Conservation (phyloP, 2,113 vertebrate genomes). For the Hepsetus odoe region DNA sequence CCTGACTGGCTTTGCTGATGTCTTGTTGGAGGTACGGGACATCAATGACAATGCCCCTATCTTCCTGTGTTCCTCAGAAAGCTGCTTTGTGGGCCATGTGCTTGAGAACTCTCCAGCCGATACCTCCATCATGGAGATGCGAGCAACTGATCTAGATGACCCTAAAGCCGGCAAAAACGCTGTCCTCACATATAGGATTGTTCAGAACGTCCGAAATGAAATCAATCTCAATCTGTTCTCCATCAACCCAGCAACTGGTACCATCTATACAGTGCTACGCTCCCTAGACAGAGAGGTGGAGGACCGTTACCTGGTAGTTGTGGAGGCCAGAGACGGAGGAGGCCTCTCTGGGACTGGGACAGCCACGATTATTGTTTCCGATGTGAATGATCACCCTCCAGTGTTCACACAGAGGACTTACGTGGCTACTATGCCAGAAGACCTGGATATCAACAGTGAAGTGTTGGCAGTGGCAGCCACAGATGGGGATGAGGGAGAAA, state of each 20-base stretch:
- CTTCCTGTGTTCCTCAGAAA: slow-evolving; percentile 80
- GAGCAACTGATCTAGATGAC: slow-evolving; percentile 84
- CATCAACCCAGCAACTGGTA: slow-evolving; percentile 80
- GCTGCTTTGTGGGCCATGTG: slow-evolving; percentile 80
- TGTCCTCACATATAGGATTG: slow-evolving; percentile 82
- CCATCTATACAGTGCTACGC: slow-evolving; percentile 80
- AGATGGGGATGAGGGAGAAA: slow-evolving; percentile 84
- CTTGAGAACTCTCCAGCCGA: slow-evolving; percentile 84
- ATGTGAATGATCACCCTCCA: slow-evolving; percentile 87
- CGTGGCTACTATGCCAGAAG: slow-evolving; percentile 77
- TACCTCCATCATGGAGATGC: slow-evolving; percentile 86
- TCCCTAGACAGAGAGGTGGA: slow-evolving; percentile 84
- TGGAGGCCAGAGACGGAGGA: slow-evolving; percentile 86
- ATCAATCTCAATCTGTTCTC: slow-evolving; percentile 88
- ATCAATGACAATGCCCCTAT: slow-evolving; percentile 84
- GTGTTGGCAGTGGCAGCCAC: slow-evolving; percentile 80
- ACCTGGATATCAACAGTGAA: slow-evolving; percentile 79
- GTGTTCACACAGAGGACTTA: slow-evolving; percentile 83
- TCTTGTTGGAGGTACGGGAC: slow-evolving; percentile 82
- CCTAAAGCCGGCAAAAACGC: slow-evolving; percentile 81
- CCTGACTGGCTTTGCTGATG: slow-evolving; percentile 87
- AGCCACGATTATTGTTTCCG: slow-evolving; percentile 83
- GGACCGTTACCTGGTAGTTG: slow-evolving; percentile 81
- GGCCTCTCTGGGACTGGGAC: slow-evolving; percentile 86
- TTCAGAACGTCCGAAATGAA: slow-evolving; percentile 84